These are phyloP conservation scores for Stigmatopora argus DNA, from an alignment of 2,113 vertebrate species.

Conservation along the genomic window DNA sequence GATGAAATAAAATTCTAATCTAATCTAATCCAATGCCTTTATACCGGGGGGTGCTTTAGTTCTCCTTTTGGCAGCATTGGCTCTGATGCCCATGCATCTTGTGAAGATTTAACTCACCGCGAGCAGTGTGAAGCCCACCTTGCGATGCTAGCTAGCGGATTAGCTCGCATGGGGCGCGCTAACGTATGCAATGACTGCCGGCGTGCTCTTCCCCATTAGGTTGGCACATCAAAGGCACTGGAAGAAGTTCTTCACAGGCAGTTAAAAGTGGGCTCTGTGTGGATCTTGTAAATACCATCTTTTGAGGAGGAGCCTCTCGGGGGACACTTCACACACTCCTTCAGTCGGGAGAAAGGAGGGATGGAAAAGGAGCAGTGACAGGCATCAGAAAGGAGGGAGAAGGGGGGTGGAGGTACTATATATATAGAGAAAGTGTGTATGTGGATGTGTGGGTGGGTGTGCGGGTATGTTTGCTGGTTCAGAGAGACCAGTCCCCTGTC, in stretches of 20 bases:
- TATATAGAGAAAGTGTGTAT: neutral
- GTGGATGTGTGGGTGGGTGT: neutral
- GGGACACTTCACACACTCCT: conserved; percentile 73
- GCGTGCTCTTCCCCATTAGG: conserved; percentile 68
- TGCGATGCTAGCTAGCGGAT: conserved; percentile 58
- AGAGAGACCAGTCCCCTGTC: conserved; percentile 62
- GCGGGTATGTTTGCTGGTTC: conserved; percentile 14
- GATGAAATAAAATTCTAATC: too few species aligned
- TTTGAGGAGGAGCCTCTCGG: conserved; percentile 70
- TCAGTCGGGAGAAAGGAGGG: conserved; percentile 57
- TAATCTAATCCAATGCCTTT: conserved; percentile 7
- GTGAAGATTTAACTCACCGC: conserved; percentile 45
- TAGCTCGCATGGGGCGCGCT: conserved; percentile 55
- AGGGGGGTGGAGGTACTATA: conserved; percentile 11
- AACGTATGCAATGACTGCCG: conserved; percentile 66
- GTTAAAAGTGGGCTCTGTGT: conserved; percentile 70
- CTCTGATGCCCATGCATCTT: conserved; percentile 36
- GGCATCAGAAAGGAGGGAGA: conserved; percentile 46
- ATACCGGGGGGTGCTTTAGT: conserved; percentile 16
- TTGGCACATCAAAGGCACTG: conserved; percentile 71
- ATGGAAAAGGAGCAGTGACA: conserved; percentile 61
- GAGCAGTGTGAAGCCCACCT: conserved; percentile 55
- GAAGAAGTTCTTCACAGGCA: conserved; percentile 73
- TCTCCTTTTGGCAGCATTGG: conserved; percentile 28
- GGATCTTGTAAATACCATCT: conserved; percentile 74